Conservation (phyloP, 1,140 invertebrate genomes). For the Plectrocnemia conspersa region DNA sequence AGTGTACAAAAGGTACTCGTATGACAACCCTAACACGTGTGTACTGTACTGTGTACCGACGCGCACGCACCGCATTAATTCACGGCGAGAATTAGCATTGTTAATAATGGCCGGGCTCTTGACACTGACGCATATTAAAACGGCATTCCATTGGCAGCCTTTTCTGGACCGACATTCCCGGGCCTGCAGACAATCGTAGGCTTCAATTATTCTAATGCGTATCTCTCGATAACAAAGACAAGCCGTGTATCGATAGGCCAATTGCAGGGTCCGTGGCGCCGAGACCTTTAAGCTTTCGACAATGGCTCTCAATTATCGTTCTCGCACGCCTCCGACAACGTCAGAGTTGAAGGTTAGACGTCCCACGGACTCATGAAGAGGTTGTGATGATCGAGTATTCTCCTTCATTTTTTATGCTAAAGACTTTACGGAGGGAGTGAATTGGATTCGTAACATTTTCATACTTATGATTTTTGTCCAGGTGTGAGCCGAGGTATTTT, state of each 20-base stretch:
- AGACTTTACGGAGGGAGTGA: no score
- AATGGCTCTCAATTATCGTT: constrained; percentile 17
- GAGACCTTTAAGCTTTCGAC: constrained; percentile 13
- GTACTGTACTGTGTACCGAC: no score
- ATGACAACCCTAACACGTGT: no score
- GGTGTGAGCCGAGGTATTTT: no score
- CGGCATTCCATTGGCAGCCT: constrained; percentile 8
- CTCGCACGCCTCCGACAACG: constrained; percentile 6
- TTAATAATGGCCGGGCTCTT: constrained; percentile 9
- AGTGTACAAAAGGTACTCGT: no score
- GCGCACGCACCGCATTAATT: constrained; percentile 4
- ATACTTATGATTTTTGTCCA: no score
- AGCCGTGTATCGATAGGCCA: constrained; percentile 9
- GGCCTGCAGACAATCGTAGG: constrained; percentile 12
- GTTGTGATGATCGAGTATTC: no score
- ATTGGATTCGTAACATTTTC: no score
- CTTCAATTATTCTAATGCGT: constrained; percentile 21
- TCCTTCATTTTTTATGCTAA: no score
- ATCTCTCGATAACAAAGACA: constrained; percentile 8
- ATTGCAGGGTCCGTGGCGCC: constrained; percentile 7
- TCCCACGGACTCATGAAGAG: no score
- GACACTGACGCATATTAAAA: constrained; percentile 16
- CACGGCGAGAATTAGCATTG: constrained; percentile 15
- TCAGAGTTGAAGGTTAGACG: constrained; percentile 4
- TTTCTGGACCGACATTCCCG: constrained; percentile 8